Conservation (phyloP, 2,888 invertebrate genomes). For the Dicroscelio sp. region DNA sequence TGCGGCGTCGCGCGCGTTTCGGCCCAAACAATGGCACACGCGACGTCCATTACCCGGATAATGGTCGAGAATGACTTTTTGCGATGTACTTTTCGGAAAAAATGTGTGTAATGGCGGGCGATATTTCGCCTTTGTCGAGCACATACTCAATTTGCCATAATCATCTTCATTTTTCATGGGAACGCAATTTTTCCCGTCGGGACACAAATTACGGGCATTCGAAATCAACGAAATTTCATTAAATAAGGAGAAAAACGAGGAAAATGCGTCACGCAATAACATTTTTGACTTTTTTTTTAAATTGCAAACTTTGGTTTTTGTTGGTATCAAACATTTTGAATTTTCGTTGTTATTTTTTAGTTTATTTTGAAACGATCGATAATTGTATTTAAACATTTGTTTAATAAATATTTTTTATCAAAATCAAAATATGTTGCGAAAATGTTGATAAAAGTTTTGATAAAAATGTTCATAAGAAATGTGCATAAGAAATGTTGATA, state of each 20-base stretch:
- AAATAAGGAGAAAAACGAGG: no score
- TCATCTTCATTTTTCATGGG: conserved; percentile 56
- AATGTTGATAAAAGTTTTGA: no score
- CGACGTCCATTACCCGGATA: conserved; percentile 53
- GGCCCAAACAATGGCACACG: conserved; percentile 46
- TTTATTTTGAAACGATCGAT: no score
- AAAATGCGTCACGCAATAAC: not conserved
- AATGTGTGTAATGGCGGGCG: conserved; percentile 50
- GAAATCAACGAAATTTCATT: conserved; percentile 44
- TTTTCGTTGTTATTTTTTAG: no score
- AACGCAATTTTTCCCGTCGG: conserved; percentile 40
- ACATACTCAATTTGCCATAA: conserved; percentile 55
- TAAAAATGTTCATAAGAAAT: no score
- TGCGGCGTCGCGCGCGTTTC: conserved; percentile 8
- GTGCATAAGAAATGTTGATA: no score
- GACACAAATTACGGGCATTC: conserved; percentile 26
- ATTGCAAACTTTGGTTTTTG: no score
- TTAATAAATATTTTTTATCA: no score
- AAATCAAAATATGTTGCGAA: no score
- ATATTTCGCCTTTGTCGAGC: conserved; percentile 45
- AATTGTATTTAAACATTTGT: no score
- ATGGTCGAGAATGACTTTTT: conserved; percentile 52
- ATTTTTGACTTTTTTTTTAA: not conserved
- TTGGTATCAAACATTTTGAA: no score
- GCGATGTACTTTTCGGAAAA: conserved; percentile 55